Evolutionary conservation across 2,113 vertebrate genomes (phyloP), one percentile per base, ranked within the genome.

Genomic region (Heterochromis multidens): DNA sequence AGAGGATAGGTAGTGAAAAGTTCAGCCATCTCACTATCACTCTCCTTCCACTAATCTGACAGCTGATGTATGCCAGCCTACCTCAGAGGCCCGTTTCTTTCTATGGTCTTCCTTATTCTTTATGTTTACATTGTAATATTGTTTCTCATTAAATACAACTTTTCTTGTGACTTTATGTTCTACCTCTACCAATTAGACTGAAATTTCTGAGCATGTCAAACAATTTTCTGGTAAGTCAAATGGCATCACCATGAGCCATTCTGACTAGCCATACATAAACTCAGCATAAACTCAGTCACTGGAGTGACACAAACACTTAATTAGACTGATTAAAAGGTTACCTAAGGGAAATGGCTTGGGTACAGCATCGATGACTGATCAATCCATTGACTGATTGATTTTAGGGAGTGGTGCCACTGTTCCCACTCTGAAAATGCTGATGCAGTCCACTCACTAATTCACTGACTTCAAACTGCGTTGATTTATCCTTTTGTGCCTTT

Each of bases 1-100:
- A 10, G 77, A 77, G 81, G 76, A 88, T 54, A 83, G 58, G 43
- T 77, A 80, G 82, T 85, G 86, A 92, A 92, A 91, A 86, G 86
- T 89, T 92, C 88, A 82, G 65, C 23, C 52, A 33, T 92, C 81
- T 89, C 72, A 14, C 67, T 79, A 80, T 91, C 56, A 59, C 87
- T 89, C 82, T 74, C 62, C 58, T 31, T 43, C 83, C 83, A 67
- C 81, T 90, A 91, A 94, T 92, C 88, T 89, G 91, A 92, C 94
- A 92, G 82, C 86, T 78, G 77, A 87, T 77, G 46, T 49, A 88
- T 14, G 21, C 67, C 82, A 81, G 78, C 78, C 61, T 78, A 46
- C 61, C 76, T 78, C 65, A 8, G 33, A 80, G 63, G 58, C 67
- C 60, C 2, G 3, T 83, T 80, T 65, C 21, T 27, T 70, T 56